Base-by-base conservation (phyloP, 2,888 invertebrate species). In the Heterodera filipjevi region DNA sequence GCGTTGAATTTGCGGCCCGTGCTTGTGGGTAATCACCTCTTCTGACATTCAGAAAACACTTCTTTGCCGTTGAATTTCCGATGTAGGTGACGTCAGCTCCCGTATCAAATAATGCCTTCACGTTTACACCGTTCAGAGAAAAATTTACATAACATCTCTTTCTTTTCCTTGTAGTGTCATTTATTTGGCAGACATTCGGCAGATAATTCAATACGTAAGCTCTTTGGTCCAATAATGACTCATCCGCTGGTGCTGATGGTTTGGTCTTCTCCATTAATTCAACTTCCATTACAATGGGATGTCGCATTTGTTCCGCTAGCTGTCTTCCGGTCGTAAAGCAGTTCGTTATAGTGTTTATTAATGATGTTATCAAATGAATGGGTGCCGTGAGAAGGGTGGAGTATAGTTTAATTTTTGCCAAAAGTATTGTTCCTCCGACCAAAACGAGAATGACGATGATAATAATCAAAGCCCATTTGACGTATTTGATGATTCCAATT, bases 71-170 rank as follows among this genome's bases (percentile, higher is more conserved):
- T 3, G 71, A 32, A 12, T 32, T 5, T 8, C 71, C 71, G 12
- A 44, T 27, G 12, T 71, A 71, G 14, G 71, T 27, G 49, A 71
- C 27, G 27, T 71, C 71, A 2, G 71, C 71, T 14, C 71, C 71
- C 2, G 44, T 44, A n/a, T 71, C 71, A 30, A 71, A 70, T 5
- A 70, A 8, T 8, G 70, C 70, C 8, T 44, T 35, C 3, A 22
- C 22, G 22, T 27, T 27, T 14, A 27, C 49, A 0, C 71, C 71
- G 32, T 71, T 71, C 32, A 71, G 3, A 2, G 10, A 46, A 46
- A 71, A 27, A 71, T 71, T 71, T 14, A 71, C 30, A 12, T 71
- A 71, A 32, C 71, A 71, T 32, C 71, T 71, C 8, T 49, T 71
- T 14, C 14, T 71, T 32, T 14, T 14, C 8, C 14, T 5, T 19